phyloP scores from a whole-genome alignment of 2,888 invertebrate genomes.

The Hermodice carunculata region DNA sequence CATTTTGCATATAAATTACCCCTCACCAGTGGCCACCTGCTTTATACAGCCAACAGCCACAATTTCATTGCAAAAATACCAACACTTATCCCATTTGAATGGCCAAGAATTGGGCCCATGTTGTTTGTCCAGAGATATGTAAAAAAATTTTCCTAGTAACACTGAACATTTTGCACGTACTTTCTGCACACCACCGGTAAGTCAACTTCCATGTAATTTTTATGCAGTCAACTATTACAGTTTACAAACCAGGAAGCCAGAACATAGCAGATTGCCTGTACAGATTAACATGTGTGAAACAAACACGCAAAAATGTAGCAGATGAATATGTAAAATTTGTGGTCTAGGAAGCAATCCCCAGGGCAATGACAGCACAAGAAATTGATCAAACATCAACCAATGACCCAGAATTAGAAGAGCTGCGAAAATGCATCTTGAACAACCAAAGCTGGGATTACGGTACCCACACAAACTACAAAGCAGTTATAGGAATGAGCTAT shows the following conservation, averaged over 20 bases:
- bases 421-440: not conserved
- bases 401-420: not conserved
- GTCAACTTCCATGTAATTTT: slow-evolving; percentile 25
- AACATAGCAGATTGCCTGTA: slow-evolving; percentile 38
- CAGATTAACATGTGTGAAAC: too few relatives aligned
- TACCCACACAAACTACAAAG: not conserved
- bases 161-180: slow-evolving; percentile 24
- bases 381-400: not conserved
- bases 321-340: not conserved
- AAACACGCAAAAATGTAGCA: not conserved
- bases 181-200: slow-evolving; percentile 33
- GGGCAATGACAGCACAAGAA: not conserved
- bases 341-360: not conserved
- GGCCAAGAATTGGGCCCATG: slow-evolving; percentile 5
- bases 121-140: slow-evolving; percentile 14
- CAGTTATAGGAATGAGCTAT: slow-evolving; percentile 2
- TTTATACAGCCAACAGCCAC: too few relatives aligned
- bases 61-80: slow-evolving; percentile 25
- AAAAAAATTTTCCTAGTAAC: not conserved
- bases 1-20: too few relatives aligned
- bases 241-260: slow-evolving; percentile 36
- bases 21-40: too few relatives aligned
- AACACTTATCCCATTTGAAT: slow-evolving; percentile 10
- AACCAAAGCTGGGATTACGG: not conserved
- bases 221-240: slow-evolving; percentile 26